These are phyloP conservation scores for Blomia tropicalis DNA, from an alignment of 2,888 invertebrate species.

Conservation along the genomic window DNA sequence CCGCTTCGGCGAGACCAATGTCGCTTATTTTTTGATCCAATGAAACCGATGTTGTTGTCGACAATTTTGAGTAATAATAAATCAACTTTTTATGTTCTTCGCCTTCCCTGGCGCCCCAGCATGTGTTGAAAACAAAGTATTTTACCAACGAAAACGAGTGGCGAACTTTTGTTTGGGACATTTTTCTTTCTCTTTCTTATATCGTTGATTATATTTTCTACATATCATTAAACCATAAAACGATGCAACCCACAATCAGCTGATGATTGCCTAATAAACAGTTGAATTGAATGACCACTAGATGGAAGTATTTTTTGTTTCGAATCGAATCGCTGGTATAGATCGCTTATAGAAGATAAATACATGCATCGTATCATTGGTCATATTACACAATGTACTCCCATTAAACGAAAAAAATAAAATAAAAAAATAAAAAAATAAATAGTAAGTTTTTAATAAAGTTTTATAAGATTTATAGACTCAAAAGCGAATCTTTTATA, in stretches of 20 bases:
- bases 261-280: neutral
- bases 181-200: neutral
- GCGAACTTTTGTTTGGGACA: slow-evolving; percentile 18
- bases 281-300: neutral
- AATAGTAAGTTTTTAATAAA: too few relatives aligned
- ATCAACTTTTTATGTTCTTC: slow-evolving; percentile 18
- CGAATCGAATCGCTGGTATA: too few relatives aligned
- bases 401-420: too few relatives aligned
- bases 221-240: neutral
- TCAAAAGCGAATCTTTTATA: too few relatives aligned
- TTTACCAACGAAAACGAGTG: slow-evolving; percentile 11
- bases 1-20: slow-evolving; percentile 21
- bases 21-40: slow-evolving; percentile 17
- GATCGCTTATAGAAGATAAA: too few relatives aligned
- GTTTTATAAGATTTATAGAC: too few relatives aligned
- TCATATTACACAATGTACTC: too few relatives aligned
- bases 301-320: neutral
- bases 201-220: too few relatives aligned
- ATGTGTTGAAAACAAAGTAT: slow-evolving; percentile 21
- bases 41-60: neutral
- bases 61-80: neutral
- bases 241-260: neutral
- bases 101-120: slow-evolving; percentile 20
- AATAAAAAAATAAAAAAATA: too few relatives aligned
- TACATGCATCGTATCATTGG: too few relatives aligned